Evolutionary conservation across 1,140 invertebrate genomes (phyloP), one percentile per base, ranked within the genome.

Genomic region (Meloidogyne chitwoodi): DNA sequence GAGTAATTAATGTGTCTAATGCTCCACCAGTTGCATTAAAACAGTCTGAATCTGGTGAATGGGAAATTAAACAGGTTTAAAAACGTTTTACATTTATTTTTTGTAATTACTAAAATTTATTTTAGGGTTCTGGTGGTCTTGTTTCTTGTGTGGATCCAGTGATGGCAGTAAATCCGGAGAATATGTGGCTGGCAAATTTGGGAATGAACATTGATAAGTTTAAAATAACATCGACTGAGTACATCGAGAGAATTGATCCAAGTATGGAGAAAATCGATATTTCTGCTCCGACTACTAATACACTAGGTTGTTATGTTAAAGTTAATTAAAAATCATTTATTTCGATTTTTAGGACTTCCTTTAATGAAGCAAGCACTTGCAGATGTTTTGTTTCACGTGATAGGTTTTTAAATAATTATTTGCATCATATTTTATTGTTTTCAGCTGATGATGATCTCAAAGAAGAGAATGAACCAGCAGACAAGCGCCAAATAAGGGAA

Each of bases 351-450:
- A 56, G 85, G 85, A 4, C 70, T 86, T 22, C 85, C 85, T 0
- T 69, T 86, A 14, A 86, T 87, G 72, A 81, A 81, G 16, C 85
- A 86, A 76, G 76, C 83, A 12, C 75, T 83, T n/a, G 85, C 85
- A 16, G 85, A 87, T 38, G 85, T 87, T n/a, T 75, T 86, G n/a
- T 86, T 86, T 68, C 85, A 86, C 70, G 85, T 86, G 2, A 76
- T 86, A 10, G 48, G 48, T 56, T 56, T 4, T n/a, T 56, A n/a
- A 56, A 56, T 3, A n/a, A 56, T n/a, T n/a, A 56, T 56, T 56
- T 19, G 5, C 19, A n/a, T n/a, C 12, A n/a, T n/a, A n/a, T 48
- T 56, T 56, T 56, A 56, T 56, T 56, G 48, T n/a, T n/a, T 56
- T 48, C 48, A 56, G 85, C 85, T 16, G 84, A 86, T 34, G 84